Evolutionary conservation across 1,140 invertebrate genomes (phyloP).

Genomic region (Stegodyphus dumicola): DNA sequence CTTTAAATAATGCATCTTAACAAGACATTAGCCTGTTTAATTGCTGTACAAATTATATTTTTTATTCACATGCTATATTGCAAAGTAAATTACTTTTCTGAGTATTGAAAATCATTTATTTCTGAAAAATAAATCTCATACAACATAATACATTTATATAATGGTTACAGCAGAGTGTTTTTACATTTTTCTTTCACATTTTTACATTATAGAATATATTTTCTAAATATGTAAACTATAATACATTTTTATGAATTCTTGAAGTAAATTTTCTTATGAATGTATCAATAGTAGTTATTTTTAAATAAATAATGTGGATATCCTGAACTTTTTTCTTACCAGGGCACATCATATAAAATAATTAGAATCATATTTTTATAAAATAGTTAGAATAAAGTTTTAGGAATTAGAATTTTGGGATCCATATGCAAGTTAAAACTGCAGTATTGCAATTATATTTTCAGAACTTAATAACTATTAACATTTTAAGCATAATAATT

Average conservation of each 20-base stretch:
- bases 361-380: background rate
- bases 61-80: no score
- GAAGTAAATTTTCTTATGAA: background rate
- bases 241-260: background rate
- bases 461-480: no score
- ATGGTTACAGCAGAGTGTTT: background rate
- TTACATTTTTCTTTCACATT: background rate
- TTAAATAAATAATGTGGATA: background rate
- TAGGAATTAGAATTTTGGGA: no score
- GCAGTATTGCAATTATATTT: no score
- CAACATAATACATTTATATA: constrained; percentile 2
- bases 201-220: background rate
- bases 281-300: background rate
- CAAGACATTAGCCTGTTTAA: no score
- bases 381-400: no score
- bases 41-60: no score
- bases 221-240: background rate
- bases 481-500: no score
- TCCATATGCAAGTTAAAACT: no score
- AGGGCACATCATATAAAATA: background rate
- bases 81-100: background rate
- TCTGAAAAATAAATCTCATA: constrained; percentile 2
- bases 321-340: background rate
- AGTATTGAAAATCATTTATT: constrained; percentile 10
- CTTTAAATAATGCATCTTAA: no score